phyloP scores from a whole-genome alignment of 2,888 invertebrate species.

The Machimus rusticus region DNA sequence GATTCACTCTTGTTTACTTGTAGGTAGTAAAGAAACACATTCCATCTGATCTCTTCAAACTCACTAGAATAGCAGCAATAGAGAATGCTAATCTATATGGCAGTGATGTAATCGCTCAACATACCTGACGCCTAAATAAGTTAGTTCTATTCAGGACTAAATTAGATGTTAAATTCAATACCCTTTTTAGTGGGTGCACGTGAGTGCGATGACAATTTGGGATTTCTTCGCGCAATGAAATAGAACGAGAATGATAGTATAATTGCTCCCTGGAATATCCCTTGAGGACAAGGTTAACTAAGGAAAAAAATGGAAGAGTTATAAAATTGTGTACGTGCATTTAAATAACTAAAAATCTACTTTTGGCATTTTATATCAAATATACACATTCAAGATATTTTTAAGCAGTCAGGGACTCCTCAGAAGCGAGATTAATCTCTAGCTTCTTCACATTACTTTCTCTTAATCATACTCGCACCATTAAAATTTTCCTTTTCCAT shows the following conservation, averaged over 20 bases:
- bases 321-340: slow-evolving; percentile 8
- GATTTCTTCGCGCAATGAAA: not conserved
- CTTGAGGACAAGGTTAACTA: not conserved
- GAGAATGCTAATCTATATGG: not conserved
- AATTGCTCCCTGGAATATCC: not conserved
- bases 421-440: not conserved
- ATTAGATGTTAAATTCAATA: not conserved
- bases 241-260: not conserved
- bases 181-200: not conserved
- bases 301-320: slow-evolving; percentile 23
- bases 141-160: not conserved
- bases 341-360: slow-evolving; percentile 21
- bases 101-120: slow-evolving; percentile 18
- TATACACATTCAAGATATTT: slow-evolving; percentile 10
- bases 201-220: not conserved
- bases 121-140: not conserved
- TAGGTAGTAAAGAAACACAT: not conserved
- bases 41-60: not conserved
- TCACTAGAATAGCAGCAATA: not conserved
- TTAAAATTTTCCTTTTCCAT: not conserved
- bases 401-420: not conserved
- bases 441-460: not conserved
- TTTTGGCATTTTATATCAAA: slow-evolving; percentile 35
- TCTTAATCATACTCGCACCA: not conserved
- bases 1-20: not conserved